These are phyloP conservation scores for Pteropus rufus DNA, from an alignment of 2,797 vertebrate species.

Conservation along the genomic window DNA sequence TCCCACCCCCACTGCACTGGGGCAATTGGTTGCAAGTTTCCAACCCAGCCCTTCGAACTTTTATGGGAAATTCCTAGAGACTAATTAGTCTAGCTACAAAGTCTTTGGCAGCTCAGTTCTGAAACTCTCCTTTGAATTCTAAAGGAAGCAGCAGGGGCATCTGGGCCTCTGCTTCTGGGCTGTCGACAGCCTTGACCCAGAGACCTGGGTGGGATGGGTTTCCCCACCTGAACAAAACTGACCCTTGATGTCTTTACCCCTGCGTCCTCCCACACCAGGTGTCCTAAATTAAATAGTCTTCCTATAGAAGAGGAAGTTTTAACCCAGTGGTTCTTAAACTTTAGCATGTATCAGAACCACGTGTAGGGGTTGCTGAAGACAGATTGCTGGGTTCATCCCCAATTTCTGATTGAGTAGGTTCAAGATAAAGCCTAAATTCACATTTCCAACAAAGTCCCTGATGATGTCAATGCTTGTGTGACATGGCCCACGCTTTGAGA, in stretches of 20 bases:
- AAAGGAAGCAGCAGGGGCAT: background rate
- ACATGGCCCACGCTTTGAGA: background rate
- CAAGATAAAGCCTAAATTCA: background rate
- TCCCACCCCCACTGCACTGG: background rate
- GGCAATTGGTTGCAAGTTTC: slow-evolving; percentile 49
- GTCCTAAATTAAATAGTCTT: background rate
- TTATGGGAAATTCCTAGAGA: slow-evolving; percentile 53
- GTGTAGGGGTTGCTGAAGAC: background rate
- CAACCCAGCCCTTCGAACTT: slow-evolving; percentile 30
- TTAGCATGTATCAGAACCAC: background rate
- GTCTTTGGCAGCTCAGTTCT: slow-evolving; percentile 46
- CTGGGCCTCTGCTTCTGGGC: background rate
- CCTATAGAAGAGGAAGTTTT: background rate
- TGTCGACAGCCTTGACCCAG: background rate
- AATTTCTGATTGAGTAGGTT: background rate
- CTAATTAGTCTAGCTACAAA: slow-evolving; percentile 60
- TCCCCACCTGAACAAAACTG: background rate
- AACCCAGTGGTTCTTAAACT: background rate
- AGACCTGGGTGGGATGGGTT: background rate
- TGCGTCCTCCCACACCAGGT: background rate
- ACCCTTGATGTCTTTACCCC: background rate
- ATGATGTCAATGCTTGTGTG: background rate
- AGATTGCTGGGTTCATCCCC: background rate
- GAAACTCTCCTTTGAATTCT: slow-evolving; percentile 50
- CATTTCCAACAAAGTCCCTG: background rate